These are phyloP conservation scores for Geranospiza caerulescens DNA, from an alignment of 2,797 vertebrate species.

Conservation along the genomic window DNA sequence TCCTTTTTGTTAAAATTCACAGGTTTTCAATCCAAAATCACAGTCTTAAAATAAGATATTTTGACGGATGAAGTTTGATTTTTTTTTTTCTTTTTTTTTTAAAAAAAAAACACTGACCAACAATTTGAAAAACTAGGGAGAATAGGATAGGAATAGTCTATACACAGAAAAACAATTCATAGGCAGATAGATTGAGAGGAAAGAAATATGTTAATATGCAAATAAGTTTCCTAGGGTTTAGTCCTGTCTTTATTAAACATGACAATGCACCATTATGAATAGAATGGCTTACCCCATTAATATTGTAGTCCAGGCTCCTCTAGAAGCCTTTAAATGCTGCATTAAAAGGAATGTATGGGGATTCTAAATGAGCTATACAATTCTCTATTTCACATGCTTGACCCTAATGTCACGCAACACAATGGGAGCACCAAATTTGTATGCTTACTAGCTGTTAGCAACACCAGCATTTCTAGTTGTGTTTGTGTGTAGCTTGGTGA, in stretches of 20 bases:
- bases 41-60: neutral
- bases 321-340: neutral
- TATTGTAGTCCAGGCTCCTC: neutral
- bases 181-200: neutral
- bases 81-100: neutral
- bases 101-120: neutral
- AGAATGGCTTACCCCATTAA: constrained; percentile 1
- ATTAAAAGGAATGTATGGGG: neutral
- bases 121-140: neutral
- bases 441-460: neutral
- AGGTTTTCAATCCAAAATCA: neutral
- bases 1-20: neutral
- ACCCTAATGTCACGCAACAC: neutral
- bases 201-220: neutral
- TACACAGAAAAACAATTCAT: neutral
- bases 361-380: neutral
- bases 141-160: neutral
- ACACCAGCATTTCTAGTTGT: neutral
- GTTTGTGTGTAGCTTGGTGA: neutral
- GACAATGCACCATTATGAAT: neutral
- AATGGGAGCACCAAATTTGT: neutral
- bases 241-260: constrained; percentile 2
- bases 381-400: neutral
- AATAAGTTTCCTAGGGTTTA: neutral
- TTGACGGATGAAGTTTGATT: neutral